Evolutionary conservation across 2,113 vertebrate species (phyloP), one percentile per base, ranked within the genome.

Genomic region (Australoheros scitulus): DNA sequence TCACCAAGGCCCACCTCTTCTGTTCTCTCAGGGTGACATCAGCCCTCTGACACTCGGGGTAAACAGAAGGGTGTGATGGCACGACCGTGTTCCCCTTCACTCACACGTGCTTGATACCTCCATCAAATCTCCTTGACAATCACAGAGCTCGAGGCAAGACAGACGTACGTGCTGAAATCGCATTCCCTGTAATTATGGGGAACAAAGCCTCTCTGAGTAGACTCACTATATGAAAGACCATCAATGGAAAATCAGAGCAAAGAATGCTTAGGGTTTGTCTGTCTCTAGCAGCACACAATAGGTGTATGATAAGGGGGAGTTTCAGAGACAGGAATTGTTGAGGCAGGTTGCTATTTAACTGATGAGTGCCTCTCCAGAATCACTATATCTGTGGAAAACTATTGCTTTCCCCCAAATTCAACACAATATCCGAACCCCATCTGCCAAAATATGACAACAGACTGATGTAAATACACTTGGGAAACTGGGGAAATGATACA

Each of bases 131-230:
- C 65, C 82, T 43, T 81, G 88, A 92, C 94, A 88, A 82, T 91
- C 88, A 86, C 87, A 74, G 85, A 75, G 86, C 87, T 86, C 81
- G 72, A 91, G 89, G 89, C 81, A 43, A 90, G 87, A 88, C 87
- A 84, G 86, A 84, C 87, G 32, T 57, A 80, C 63, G 58, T 79
- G 87, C 38, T 72, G 83, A 90, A 93, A 93, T 89, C 84, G 85
- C 87, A 64, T 76, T 82, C 87, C 90, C 91, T 93, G 92, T 93
- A 95, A 95, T 95, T 94, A 94, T n/a, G 32, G 63, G 60, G 83
- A 94, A 92, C 90, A 94, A 93, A 92, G 84, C 86, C 70, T 90
- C 79, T 89, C 74, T 50, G 86, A 88, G 81, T 82, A 79, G 88
- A 91, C 82, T 91, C 84, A 81, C 85, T 84, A 63, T 89, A 87